phyloP scores from a whole-genome alignment of 2,797 vertebrate genomes.

The Perdix hodgsoniae region DNA sequence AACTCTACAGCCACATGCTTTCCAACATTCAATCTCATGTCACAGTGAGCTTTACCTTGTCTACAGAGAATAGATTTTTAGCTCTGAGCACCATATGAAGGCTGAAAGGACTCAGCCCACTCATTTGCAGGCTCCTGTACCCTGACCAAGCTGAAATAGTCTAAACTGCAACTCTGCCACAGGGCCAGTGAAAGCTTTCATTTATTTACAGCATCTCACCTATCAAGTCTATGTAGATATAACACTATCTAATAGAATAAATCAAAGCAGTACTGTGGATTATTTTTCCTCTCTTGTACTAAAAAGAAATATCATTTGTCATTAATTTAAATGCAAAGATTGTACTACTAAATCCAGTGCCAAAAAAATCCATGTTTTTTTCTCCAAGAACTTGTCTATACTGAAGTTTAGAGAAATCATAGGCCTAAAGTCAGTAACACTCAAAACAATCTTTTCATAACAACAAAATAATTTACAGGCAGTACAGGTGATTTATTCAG shows the following conservation, averaged over 20 bases:
- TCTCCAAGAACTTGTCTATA: rapidly evolving
- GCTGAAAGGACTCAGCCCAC: neutral
- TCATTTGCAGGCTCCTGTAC: neutral
- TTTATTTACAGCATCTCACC: neutral
- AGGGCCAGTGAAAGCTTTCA: neutral
- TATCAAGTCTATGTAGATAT: neutral
- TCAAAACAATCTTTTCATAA: neutral
- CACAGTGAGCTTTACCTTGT: neutral
- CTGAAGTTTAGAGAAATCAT: neutral
- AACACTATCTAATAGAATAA: neutral
- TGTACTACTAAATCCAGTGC: neutral
- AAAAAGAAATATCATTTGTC: neutral
- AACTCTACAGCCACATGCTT: neutral
- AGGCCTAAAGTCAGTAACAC: neutral
- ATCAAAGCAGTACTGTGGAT: neutral
- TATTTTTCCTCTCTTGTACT: neutral
- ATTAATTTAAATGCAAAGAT: neutral
- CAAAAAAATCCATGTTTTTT: neutral
- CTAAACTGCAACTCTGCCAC: neutral
- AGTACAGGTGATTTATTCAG: neutral
- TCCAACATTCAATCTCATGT: neutral
- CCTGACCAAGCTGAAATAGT: neutral
- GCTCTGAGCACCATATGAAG: neutral
- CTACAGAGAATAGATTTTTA: neutral
- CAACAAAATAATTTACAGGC: neutral